Evolutionary conservation across 2,888 invertebrate genomes (phyloP), one percentile per base, ranked within the genome.

Genomic region (Acanthosepion esculentum): DNA sequence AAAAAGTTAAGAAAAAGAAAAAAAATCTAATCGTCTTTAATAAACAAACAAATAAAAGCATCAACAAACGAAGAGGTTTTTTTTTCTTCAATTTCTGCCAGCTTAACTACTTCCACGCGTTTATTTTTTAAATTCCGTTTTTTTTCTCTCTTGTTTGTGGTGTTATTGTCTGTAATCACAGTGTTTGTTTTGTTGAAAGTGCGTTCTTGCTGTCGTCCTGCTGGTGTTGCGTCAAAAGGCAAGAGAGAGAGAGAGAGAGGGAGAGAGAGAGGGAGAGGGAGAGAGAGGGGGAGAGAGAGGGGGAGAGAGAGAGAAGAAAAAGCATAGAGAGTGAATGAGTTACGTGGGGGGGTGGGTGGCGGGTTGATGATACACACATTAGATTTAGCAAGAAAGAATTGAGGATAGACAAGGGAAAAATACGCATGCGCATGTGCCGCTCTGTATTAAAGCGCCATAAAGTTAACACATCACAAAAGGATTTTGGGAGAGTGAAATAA

Each of bases 41-140:
- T 78, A 78, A 78, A 78, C n/a, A n/a, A 78, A 78, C n/a, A 78
- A 64, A 64, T 64, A 64, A n/a, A n/a, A n/a, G n/a, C 78, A n/a
- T 23, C 5, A 78, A 78, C 78, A 78, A n/a, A 78, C n/a, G n/a
- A 29, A 78, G 7, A 29, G 29, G 64, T 20, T 78, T 33, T n/a
- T 33, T n/a, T n/a, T n/a, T 12, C 78, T 78, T 78, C 78, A 78
- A n/a, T 78, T 78, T 15, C 18, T n/a, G n/a, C 18, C n/a, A 78
- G n/a, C n/a, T 33, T 15, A n/a, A n/a, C n/a, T 33, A n/a, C n/a
- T 12, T 78, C 78, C n/a, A 12, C n/a, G 10, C 78, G n/a, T n/a
- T 78, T 78, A 78, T n/a, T 78, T 59, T 23, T 23, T 23, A 29
- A 78, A 78, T n/a, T 8, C 10, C 10, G 5, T 78, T 78, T n/a